phyloP scores from a whole-genome alignment of 2,797 vertebrate species.

The Sphenodon punctatus region DNA sequence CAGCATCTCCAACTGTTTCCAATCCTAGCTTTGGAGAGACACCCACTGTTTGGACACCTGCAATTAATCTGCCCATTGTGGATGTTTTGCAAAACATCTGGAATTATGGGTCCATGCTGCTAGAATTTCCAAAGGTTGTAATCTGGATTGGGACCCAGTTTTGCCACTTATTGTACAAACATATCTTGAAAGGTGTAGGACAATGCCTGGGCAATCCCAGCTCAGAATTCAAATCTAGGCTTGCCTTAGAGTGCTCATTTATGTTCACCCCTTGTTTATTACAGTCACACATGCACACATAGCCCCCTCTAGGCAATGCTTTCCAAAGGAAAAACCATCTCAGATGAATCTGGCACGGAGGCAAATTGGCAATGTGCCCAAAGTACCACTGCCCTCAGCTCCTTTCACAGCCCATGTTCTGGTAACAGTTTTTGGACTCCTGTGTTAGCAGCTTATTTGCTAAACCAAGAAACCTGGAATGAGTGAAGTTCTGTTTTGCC shows the following conservation, averaged over 20 bases:
- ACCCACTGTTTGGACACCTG: no score
- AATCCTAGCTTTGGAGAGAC: no score
- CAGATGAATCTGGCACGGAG: no score
- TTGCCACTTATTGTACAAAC: not conserved
- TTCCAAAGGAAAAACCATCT: no score
- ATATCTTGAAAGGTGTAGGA: not conserved
- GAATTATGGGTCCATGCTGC: no score
- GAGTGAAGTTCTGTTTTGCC: not conserved
- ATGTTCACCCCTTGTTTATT: not conserved
- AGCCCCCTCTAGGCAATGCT: no score
- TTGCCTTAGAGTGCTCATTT: not conserved
- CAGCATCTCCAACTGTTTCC: no score
- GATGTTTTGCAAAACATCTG: no score
- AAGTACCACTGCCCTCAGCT: not conserved
- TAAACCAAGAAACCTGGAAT: not conserved
- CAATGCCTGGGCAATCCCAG: not conserved
- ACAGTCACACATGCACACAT: no score
- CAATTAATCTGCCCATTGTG: no score
- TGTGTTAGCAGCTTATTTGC: not conserved
- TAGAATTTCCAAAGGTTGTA: not conserved
- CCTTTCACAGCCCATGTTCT: no score
- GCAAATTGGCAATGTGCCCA: not conserved
- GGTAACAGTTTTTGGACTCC: not conserved
- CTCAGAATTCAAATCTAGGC: not conserved
- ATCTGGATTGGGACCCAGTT: not conserved